Percentiles rank a stretch among this genome's conserved stretches.
Evolutionary conservation across 1,140 invertebrate genomes (phyloP).

Genomic region (Heterodera schachtii): DNA sequence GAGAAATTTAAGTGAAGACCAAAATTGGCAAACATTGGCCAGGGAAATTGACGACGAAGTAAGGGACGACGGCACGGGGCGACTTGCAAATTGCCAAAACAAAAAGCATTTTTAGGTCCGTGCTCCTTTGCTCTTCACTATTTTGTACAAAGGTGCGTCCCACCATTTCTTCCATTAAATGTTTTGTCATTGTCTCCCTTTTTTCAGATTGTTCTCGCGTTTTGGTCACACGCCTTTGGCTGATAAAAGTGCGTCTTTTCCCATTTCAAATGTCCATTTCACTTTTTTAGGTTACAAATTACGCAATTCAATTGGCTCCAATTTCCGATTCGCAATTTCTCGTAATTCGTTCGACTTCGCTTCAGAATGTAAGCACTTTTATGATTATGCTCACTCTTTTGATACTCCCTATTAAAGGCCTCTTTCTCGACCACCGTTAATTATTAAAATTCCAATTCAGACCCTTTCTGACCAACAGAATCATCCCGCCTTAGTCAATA

Average conservation of each 20-base stretch:
- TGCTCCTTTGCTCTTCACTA: constrained; percentile 14
- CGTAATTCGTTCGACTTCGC: constrained; percentile 24
- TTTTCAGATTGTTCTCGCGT: constrained; percentile 42
- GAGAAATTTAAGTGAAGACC: neutral
- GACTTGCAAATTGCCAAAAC: neutral
- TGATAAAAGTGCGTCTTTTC: constrained; percentile 9
- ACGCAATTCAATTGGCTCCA: constrained; percentile 35
- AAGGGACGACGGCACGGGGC: neutral
- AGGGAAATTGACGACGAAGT: constrained; percentile 20
- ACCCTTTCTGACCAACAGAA: constrained; percentile 12
- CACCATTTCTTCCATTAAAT: neutral
- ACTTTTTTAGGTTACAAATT: constrained; percentile 29
- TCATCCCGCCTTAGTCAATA: neutral
- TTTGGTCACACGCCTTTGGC: constrained; percentile 35
- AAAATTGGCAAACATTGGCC: constrained; percentile 14
- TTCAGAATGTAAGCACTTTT: constrained; percentile 33
- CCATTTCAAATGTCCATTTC: neutral
- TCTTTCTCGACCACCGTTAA: neutral
- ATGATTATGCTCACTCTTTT: too few species aligned
- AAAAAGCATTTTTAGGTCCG: constrained; percentile 19
- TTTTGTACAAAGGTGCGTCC: constrained; percentile 20
- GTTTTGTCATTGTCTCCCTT: neutral
- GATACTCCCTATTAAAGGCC: neutral
- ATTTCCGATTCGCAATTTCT: constrained; percentile 41
- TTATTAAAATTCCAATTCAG: neutral